phyloP scores from a whole-genome alignment of 2,888 invertebrate genomes.

The Drosophila sordidula region DNA sequence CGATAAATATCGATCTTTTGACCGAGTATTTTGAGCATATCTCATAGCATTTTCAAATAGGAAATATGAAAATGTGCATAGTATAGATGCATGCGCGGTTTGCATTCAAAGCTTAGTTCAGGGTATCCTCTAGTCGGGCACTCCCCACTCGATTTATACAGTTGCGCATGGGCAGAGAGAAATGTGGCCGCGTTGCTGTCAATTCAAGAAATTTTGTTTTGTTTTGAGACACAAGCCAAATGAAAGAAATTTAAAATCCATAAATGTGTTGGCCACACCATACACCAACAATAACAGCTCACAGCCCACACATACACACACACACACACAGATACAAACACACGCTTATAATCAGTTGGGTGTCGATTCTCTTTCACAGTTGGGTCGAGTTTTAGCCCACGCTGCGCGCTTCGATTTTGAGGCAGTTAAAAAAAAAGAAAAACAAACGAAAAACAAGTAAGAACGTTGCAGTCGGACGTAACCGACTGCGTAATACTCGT shows the following conservation, averaged over 20 bases:
- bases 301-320: constrained; percentile 39
- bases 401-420: constrained; percentile 53
- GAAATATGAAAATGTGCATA: too few relatives aligned
- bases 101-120: too few relatives aligned
- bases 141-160: too few relatives aligned
- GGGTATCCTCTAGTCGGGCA: too few relatives aligned
- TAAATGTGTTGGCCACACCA: constrained; percentile 58
- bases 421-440: constrained; percentile 15
- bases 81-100: too few relatives aligned
- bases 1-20: too few relatives aligned
- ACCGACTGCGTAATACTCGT: too few relatives aligned
- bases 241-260: constrained; percentile 46
- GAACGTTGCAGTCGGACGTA: too few relatives aligned
- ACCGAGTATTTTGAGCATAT: too few relatives aligned
- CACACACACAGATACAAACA: background rate
- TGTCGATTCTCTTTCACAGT: constrained; percentile 56
- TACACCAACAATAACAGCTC: constrained; percentile 19
- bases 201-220: constrained; percentile 66
- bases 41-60: too few relatives aligned
- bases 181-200: constrained; percentile 62
- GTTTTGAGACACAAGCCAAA: constrained; percentile 77
- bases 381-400: constrained; percentile 58
- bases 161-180: constrained; percentile 1
- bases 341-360: constrained; percentile 28
- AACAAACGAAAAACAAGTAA: constrained; percentile 16